A percentile compares a stretch with the other conserved stretches of the same genome.
These are phyloP conservation scores for Lasioglossum pauxillum DNA, from an alignment of 2,888 invertebrate species.

Conservation along the genomic window DNA sequence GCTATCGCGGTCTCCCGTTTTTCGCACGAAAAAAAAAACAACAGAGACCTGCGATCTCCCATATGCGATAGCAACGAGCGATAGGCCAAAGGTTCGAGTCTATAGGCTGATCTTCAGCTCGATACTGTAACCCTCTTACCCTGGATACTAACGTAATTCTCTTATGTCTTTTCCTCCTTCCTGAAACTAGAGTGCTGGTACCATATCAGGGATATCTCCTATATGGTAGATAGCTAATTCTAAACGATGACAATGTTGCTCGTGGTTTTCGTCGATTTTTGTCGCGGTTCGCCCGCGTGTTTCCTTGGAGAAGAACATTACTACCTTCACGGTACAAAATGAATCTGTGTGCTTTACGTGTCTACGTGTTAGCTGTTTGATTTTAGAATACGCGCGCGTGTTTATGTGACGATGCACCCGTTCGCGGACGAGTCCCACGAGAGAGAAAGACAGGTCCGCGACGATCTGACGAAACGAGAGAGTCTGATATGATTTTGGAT, in stretches of 20 bases:
- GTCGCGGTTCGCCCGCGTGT: neutral
- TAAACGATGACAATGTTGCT: slow-evolving; percentile 16
- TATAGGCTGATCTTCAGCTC: slow-evolving; percentile 47
- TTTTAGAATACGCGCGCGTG: neutral
- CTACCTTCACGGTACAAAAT: slow-evolving; percentile 4
- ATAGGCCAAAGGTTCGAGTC: slow-evolving; percentile 70
- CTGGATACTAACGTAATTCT: slow-evolving; percentile 15
- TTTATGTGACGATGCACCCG: slow-evolving; percentile 5
- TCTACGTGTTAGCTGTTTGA: neutral
- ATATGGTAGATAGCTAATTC: slow-evolving; percentile 19
- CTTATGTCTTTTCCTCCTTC: neutral
- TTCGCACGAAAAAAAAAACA: slow-evolving; percentile 23
- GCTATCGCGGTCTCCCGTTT: slow-evolving; percentile 50
- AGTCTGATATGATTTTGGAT: slow-evolving; percentile 55
- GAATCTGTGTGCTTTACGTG: neutral
- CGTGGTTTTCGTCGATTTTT: neutral
- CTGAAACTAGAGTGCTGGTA: slow-evolving; percentile 12
- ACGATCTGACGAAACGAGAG: slow-evolving; percentile 43
- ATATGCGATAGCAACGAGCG: slow-evolving; percentile 42
- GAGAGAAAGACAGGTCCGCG: neutral
- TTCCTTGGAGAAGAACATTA: neutral
- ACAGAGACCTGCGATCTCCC: slow-evolving; percentile 7
- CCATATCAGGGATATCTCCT: slow-evolving; percentile 1
- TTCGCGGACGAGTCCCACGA: slow-evolving; percentile 18
- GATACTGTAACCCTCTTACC: slow-evolving; percentile 21